Evolutionary conservation across 2,113 vertebrate genomes (phyloP).

Genomic region (Micronisus gabar): DNA sequence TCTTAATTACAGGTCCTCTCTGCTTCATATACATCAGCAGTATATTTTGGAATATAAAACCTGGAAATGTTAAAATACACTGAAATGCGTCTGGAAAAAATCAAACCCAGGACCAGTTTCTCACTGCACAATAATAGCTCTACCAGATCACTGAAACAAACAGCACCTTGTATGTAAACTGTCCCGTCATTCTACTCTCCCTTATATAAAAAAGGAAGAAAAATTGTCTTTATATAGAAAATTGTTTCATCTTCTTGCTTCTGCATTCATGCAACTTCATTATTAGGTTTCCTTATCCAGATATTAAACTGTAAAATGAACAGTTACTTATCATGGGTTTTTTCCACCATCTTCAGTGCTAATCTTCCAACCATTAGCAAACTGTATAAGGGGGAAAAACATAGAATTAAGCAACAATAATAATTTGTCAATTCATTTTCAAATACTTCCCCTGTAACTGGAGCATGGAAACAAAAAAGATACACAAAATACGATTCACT

Average conservation of each 20-base stretch:
- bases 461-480: neutral
- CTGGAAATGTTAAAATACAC: neutral
- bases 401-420: neutral
- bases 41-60: neutral
- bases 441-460: neutral
- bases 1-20: neutral
- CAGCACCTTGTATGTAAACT: neutral
- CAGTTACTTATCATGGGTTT: conserved; percentile 74
- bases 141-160: neutral
- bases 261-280: neutral
- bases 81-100: neutral
- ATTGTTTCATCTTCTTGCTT: neutral
- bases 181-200: neutral
- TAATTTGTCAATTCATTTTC: neutral
- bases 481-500: neutral
- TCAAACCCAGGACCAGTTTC: neutral
- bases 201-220: neutral
- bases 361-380: conserved; percentile 90
- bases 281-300: neutral
- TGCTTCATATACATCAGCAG: neutral
- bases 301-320: neutral
- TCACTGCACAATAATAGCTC: neutral
- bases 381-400: conserved; percentile 67
- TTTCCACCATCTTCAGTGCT: conserved; percentile 78
- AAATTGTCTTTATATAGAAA: neutral